Evolutionary conservation across 2,888 invertebrate species (phyloP), one percentile per base, ranked within the genome.

Genomic region (Tigriopus californicus): DNA sequence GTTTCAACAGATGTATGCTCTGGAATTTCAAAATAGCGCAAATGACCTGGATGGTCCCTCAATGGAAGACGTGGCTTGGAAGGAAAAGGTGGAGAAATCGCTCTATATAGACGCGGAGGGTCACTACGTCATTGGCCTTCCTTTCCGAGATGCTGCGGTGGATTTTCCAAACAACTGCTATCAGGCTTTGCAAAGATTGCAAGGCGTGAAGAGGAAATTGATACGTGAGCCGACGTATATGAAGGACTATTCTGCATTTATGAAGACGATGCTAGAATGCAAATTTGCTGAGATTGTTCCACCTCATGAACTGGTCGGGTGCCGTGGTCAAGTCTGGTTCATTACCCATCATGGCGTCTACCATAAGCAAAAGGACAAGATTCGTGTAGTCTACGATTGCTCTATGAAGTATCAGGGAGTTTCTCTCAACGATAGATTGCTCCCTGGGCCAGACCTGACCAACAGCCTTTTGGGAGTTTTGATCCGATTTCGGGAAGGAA

Each of bases 381-480:
- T 60, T n/a, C 22, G 60, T 44, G 60, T 60, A 6, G 60, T 54
- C 13, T 60, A 54, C 18, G 42, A 54, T 44, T 60, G 60, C 20
- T 53, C 54, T 6, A 12, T 44, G 15, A 60, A 20, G 6, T 54
- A 54, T 41, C n/a, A n/a, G 2, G 60, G 53, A 18, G 40, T 55
- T 1, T 44, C 53, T 12, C 41, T 60, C 15, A 54, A 15, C 24
- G 58, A 13, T 48, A 18, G 18, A 48, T 25, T 48, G 10, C 18
- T 33, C 33, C 33, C 33, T 33, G 33, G 33, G 8, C 33, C 33
- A 33, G 33, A 33, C 33, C 8, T 33, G 33, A 33, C 33, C 3
- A 33, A 33, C 33, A 33, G 33, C 8, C 33, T 33, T 8, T 33
- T 33, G 33, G 48, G 41, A n/a, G 6, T 58, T n/a, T 51, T 58